phyloP scores from a whole-genome alignment of 2,888 invertebrate genomes.

The Aradus depressus region DNA sequence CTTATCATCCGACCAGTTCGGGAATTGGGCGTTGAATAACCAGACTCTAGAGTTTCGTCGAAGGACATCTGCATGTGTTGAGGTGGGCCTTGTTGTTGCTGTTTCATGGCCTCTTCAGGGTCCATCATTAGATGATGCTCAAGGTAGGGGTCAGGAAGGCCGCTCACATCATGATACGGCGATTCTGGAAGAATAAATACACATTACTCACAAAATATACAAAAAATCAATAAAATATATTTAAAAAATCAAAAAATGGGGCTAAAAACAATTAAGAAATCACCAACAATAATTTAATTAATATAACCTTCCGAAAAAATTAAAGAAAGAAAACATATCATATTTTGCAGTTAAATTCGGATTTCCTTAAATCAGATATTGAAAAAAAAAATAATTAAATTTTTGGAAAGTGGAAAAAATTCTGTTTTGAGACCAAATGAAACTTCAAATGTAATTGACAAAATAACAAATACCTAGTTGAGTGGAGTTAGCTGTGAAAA shows the following conservation, averaged over 20 bases:
- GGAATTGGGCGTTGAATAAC: constrained; percentile 88
- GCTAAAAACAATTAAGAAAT: background rate
- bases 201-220: constrained; percentile 21
- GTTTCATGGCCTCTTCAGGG: constrained; percentile 57
- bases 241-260: background rate
- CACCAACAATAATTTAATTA: no score
- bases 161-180: constrained; percentile 88
- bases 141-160: constrained; percentile 78
- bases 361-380: no score
- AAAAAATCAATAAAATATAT: constrained; percentile 4
- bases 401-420: no score
- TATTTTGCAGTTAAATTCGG: no score
- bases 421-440: no score
- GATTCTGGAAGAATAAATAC: constrained; percentile 53
- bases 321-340: no score
- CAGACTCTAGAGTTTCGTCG: constrained; percentile 86
- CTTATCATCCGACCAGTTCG: constrained; percentile 83
- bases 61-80: constrained; percentile 78
- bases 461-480: no score
- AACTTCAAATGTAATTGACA: no score
- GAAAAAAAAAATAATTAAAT: no score
- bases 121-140: constrained; percentile 52
- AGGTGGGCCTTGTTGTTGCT: constrained; percentile 43
- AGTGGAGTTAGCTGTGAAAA: no score
- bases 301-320: no score